Evolutionary conservation across 2,113 vertebrate genomes (phyloP).

Genomic region (Cyprinodon tularosa): DNA sequence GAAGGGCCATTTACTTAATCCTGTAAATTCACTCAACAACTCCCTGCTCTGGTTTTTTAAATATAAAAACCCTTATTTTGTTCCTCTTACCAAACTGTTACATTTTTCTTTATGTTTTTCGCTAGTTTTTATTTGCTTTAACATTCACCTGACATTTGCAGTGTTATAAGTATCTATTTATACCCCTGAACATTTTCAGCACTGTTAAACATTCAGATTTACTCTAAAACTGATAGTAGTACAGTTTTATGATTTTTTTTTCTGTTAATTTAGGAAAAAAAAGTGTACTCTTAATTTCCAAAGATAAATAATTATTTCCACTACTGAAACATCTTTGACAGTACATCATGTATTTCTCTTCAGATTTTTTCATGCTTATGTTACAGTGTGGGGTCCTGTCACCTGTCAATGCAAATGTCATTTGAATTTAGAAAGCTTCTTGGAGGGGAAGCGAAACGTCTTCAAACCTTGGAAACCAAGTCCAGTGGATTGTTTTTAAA

Average conservation of each 20-base stretch:
- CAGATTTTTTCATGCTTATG: too few species aligned
- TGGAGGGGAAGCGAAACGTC: too few species aligned
- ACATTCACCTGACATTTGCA: neutral
- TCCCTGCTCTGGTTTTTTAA: too few species aligned
- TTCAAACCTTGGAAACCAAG: too few species aligned
- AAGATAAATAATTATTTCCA: too few species aligned
- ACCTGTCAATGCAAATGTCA: too few species aligned
- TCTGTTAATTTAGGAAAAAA: neutral
- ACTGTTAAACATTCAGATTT: neutral
- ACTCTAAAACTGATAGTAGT: neutral
- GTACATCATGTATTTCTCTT: too few species aligned
- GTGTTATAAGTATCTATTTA: neutral
- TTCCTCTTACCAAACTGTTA: neutral
- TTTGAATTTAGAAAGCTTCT: too few species aligned
- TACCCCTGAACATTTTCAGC: neutral
- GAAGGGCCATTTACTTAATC: neutral
- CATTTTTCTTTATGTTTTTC: neutral
- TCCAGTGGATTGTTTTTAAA: too few species aligned
- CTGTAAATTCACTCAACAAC: neutral
- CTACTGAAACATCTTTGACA: too few species aligned
- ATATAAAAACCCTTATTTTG: fast-evolving
- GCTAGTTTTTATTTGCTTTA: neutral
- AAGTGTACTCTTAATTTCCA: too few species aligned
- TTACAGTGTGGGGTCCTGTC: too few species aligned
- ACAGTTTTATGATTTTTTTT: neutral